Percentiles rank a stretch among this genome's conserved stretches.
These are phyloP conservation scores for Micromys minutus DNA, from an alignment of 2,113 vertebrate genomes.

Conservation along the genomic window DNA sequence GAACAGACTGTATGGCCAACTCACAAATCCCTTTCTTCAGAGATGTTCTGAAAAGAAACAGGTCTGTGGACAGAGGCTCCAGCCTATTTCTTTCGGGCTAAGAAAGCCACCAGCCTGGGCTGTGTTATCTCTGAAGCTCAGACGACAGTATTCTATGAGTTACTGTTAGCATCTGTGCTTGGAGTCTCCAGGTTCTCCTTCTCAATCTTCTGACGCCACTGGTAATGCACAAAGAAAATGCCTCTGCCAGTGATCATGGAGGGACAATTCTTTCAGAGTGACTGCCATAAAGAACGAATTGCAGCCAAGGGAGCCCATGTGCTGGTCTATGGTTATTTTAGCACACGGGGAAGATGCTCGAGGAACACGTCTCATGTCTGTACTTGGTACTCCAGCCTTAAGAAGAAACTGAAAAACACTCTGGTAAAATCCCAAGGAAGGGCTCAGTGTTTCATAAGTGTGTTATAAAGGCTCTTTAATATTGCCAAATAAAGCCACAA, in stretches of 20 bases:
- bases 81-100: too few species aligned
- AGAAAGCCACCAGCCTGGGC: neutral
- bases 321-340: neutral
- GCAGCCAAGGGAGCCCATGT: neutral
- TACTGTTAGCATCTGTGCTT: neutral
- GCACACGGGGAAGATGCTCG: neutral
- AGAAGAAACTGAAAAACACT: conserved; percentile 20
- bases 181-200: neutral
- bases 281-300: neutral
- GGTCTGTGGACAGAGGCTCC: neutral
- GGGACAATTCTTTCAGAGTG: neutral
- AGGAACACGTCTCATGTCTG: neutral
- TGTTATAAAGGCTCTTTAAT: neutral
- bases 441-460: neutral
- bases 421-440: neutral
- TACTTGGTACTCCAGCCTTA: neutral
- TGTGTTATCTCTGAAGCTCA: neutral
- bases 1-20: neutral
- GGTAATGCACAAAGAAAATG: neutral
- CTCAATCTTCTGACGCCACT: neutral
- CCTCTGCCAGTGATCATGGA: neutral
- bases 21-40: too few species aligned
- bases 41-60: neutral
- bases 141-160: neutral
- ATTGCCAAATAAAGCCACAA: neutral